Evolutionary conservation across 2,113 vertebrate species (phyloP), one percentile per base, ranked within the genome.

Genomic region (Labeo rohita): DNA sequence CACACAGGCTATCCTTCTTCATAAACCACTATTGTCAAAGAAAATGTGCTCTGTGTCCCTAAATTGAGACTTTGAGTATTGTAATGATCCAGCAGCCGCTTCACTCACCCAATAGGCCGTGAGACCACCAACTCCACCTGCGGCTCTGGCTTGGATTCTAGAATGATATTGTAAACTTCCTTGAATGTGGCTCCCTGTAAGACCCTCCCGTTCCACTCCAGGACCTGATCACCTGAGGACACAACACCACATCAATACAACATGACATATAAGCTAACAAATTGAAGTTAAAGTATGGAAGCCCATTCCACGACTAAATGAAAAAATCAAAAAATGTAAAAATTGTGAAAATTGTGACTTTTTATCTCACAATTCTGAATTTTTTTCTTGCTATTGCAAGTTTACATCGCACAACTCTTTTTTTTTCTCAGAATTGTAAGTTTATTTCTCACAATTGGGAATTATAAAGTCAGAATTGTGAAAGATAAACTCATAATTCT

Each of bases 81-180:
- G 73, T 65, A 34, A 72, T 50, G 50, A 61, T 80, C 78, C 54
- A 16, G 78, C 65, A 82, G 10, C 50, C 87, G 21, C 21, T 15
- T 43, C 56, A 94, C 93, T 95, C 89, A 99, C 98, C 97, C 95
- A 85, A 96, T 95, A 52, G 97, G 96, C 88, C 98, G 95, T 45
- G 96, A 98, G 91, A 99, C 98, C 36, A 99, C 93, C 90, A 99
- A 96, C 86, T 99, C 97, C 90, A 99, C 98, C 91, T 98, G 98
- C 6, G 97, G 96, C 78, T 99, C 97, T n/a, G 96, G 94, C 93
- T 99, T 98, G 72, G 98, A 99, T 86, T 99, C 97, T 86, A 98
- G 94, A 92, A 99, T 99, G 89, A 99, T 98, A 92, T 99, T 97
- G 92, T 98, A 99, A 7, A 99, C 98, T 87, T 99, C 97, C 74